Evolutionary conservation across 1,140 invertebrate genomes (phyloP).

Genomic region (Propsilocerus akamusi): DNA sequence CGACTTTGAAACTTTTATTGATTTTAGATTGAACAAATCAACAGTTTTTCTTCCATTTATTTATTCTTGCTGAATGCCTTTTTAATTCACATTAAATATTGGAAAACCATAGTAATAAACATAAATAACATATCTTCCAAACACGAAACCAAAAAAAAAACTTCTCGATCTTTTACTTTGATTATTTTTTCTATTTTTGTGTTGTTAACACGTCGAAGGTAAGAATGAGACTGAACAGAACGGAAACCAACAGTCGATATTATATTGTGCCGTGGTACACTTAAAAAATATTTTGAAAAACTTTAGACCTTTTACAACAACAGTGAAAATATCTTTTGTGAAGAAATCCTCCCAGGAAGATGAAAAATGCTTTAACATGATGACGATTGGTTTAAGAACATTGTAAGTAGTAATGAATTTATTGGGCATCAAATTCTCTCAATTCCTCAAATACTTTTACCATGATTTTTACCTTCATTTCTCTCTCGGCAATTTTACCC

Average conservation of each 20-base stretch:
- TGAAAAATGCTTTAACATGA: too few relatives aligned
- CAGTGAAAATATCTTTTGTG: too few relatives aligned
- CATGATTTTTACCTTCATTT: too few relatives aligned
- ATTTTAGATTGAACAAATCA: not conserved
- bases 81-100: not conserved
- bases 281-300: too few relatives aligned
- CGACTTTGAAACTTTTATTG: not conserved
- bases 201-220: slow-evolving; percentile 2
- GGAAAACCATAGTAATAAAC: not conserved
- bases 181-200: not conserved
- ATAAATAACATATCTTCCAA: too few relatives aligned
- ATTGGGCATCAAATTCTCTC: too few relatives aligned
- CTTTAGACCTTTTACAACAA: too few relatives aligned
- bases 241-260: not conserved
- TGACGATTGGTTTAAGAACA: too few relatives aligned
- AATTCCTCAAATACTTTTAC: not conserved
- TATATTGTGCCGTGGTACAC: not conserved
- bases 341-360: too few relatives aligned
- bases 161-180: not conserved
- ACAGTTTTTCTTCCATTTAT: not conserved
- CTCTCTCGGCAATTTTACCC: not conserved
- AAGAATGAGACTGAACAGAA: not conserved
- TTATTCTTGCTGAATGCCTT: not conserved
- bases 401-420: too few relatives aligned
- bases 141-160: not conserved